Base-by-base conservation (phyloP, 2,888 invertebrate genomes). In the Seira musarum region DNA sequence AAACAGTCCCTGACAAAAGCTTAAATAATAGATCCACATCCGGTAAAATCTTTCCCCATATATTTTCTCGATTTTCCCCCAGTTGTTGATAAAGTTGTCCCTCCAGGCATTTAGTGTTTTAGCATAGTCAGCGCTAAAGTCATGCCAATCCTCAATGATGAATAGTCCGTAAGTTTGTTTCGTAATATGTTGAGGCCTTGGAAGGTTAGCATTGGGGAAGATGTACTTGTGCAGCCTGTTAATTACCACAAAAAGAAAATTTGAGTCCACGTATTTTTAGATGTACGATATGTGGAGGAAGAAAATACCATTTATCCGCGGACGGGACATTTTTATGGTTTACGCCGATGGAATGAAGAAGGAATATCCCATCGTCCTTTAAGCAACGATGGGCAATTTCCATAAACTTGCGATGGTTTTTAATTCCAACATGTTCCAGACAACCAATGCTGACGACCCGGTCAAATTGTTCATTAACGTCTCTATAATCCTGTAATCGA, bases 191-290 rank as follows among this genome's bases (percentile, higher is more conserved):
- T 80, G 79, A 21, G 77, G 69, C n/a, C 81, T 73, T 2, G 85
- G 85, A 21, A 84, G 76, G n/a, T 74, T 72, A 15, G 81, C 85
- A 81, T 84, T 84, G 1, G 84, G 82, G 68, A 85, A 85, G 22
- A 85, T 85, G 63, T 85, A 84, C 22, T 72, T 82, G 63, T 82
- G 72, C 49, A 79, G 77, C 81, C 81, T n/a, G n/a, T n/a, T n/a
- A 21, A 46, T 53, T 49, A 2, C 49, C 68, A 40, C 46, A 13
- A 13, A 68, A 68, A 19, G 68, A n/a, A n/a, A n/a, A n/a, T n/a
- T n/a, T n/a, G n/a, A n/a, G n/a, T n/a, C n/a, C n/a, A n/a, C n/a
- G n/a, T n/a, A n/a, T n/a, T n/a, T n/a, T n/a, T n/a, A 24, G 46
- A 68, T 15, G 66, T 66, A 40, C 40, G 66, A 40, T n/a, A n/a